Base-by-base conservation (phyloP, 2,888 invertebrate species). In the Diarsia rubi region DNA sequence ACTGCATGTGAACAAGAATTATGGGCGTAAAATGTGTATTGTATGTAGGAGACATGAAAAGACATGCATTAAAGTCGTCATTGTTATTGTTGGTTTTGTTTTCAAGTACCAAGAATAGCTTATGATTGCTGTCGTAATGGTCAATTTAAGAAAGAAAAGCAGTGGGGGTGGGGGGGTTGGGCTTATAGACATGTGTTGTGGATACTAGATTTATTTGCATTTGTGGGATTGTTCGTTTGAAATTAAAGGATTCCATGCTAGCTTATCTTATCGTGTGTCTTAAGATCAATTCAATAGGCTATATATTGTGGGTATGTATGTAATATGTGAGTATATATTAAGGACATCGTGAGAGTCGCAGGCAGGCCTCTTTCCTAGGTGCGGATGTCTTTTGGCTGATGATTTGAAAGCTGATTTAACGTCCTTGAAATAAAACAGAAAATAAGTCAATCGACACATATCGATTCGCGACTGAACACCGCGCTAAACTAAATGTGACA, bases 1-100 rank as follows among this genome's bases (percentile, higher is more conserved):
- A 88, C 74, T 88, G 89, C 84, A 73, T 84, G 86, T 66, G 88
- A 88, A 89, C 82, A 85, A 86, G 88, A 79, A 83, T 72, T 82
- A 83, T 72, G 79, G 79, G 69, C 60, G 83, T 77, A 63, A 74
- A 77, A 81, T 74, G 70, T 83, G 78, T 72, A 54, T 82, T 67
- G 72, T 79, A 62, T 86, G 69, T 71, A 69, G 74, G 78, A 79
- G 85, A 81, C 79, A 70, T 59, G 49, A 72, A 83, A 81, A 81
- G 81, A 71, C 77, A 80, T 65, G 82, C 65, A 78, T 83, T 78
- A 76, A 45, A 44, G 60, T 44, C 24, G 49, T 12, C 54, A 76
- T 72, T 76, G 78, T 81, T 64, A 72, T 76, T 72, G 75, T 79
- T 68, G 49, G 76, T 67, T 84, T 79, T 84, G 82, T 79, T 77